A percentile compares a stretch with the other conserved stretches of the same genome.
Evolutionary conservation across 2,797 vertebrate species (phyloP).

Genomic region (Chiroxiphia lanceolata): DNA sequence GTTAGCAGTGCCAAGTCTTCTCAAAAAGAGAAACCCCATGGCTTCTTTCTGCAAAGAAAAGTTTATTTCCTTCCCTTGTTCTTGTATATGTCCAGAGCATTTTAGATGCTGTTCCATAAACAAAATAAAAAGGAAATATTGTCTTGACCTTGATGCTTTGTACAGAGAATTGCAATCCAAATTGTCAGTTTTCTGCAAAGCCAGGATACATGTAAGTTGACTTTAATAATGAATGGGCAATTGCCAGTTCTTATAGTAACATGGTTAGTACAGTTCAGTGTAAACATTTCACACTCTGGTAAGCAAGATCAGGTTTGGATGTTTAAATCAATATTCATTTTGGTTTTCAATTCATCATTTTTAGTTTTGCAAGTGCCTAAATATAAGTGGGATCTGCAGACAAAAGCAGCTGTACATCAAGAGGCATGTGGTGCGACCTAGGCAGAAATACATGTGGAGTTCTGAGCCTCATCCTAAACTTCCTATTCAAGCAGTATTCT

Average conservation of each 20-base stretch:
- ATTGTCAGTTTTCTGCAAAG: neutral
- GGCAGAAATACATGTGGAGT: neutral
- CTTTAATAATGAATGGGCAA: neutral
- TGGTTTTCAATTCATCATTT: neutral
- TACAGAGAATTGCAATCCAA: neutral
- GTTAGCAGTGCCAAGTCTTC: neutral
- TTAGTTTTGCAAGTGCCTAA: neutral
- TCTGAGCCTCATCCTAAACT: neutral
- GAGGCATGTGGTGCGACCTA: neutral
- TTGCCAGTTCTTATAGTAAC: neutral
- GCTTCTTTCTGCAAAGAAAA: neutral
- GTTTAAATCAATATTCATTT: neutral
- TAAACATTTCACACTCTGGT: neutral
- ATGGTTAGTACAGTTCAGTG: neutral
- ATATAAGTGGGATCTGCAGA: neutral
- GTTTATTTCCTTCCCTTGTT: neutral
- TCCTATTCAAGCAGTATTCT: conserved; percentile 3
- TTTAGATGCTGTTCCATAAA: neutral
- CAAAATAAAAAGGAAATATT: neutral
- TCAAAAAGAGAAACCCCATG: neutral
- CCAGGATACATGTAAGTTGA: neutral
- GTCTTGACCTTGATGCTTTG: neutral
- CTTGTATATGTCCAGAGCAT: neutral
- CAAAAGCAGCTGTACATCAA: neutral
- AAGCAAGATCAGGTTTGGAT: neutral